Conservation (phyloP, 2,113 vertebrate species). For the Nicator chloris region DNA sequence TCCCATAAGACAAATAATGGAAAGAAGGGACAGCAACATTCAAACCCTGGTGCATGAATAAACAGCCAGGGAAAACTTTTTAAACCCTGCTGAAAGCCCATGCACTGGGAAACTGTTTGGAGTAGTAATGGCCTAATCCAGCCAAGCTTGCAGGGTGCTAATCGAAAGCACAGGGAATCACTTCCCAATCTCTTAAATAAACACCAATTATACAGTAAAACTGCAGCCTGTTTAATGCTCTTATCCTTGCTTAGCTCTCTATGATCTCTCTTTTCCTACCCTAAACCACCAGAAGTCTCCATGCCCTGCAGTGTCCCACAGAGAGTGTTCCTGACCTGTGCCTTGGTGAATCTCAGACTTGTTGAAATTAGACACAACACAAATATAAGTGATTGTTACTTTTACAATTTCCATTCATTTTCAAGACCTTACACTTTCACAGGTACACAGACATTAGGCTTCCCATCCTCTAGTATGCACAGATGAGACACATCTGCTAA, state of each 20-base stretch:
- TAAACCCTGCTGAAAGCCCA: neutral
- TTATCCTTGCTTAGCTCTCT: neutral
- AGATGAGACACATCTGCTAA: neutral
- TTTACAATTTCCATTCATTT: neutral
- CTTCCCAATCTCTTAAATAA: neutral
- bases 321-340: neutral
- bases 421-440: neutral
- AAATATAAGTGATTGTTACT: neutral
- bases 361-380: neutral
- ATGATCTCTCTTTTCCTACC: neutral
- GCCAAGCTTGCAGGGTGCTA: neutral
- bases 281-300: neutral
- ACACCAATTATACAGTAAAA: neutral
- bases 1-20: neutral
- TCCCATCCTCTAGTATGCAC: neutral
- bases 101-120: neutral
- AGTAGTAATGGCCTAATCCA: neutral
- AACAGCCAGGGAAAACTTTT: neutral
- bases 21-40: neutral
- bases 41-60: neutral
- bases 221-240: neutral
- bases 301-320: neutral
- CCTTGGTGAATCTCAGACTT: neutral
- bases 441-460: neutral
- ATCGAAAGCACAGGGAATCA: neutral